Base-by-base conservation (phyloP, 2,113 vertebrate genomes). In the Heptranchias perlo region DNA sequence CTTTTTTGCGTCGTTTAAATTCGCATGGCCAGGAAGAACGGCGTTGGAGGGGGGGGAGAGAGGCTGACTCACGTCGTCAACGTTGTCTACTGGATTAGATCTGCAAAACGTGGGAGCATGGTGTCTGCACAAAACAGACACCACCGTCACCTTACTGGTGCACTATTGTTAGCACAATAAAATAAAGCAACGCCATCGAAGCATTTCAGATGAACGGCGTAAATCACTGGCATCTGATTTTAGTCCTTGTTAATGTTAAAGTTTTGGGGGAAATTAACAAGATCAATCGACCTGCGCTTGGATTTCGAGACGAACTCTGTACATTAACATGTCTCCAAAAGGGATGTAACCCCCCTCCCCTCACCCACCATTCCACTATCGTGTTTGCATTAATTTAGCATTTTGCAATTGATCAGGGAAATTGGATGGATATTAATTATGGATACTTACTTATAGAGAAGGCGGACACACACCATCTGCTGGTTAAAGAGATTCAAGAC, bases 381-480 rank as follows among this genome's bases (percentile, higher is more conserved):
- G n/a, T 4, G 28, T 4, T 5, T 25, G 31, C 65, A 69, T 16
- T 52, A 73, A 69, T 95, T 69, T 73, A 49, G 11, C 25, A 95
- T 67, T 95, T 95, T 95, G 44, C 64, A 95, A 67, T 69, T 35
- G 23, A 95, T 44, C 64, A 18, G 94, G 44, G 65, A 95, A 52
- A 47, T 52, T 31, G 65, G 65, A 47, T 95, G 64, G 94, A 39
- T 44, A 69, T 47, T 52, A 31, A 52, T 95, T 69, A 69, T 52
- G 52, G 65, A 13, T 67, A 52, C 44, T 69, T 49, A 11, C 39
- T 69, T 23, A 23, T 3, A 52, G 25, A 6, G 94, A 69, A 64
- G 94, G 94, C 65, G 49, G 65, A 73, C 94, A 28, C 64, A 52
- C 94, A 95, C 94, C 94, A 73, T 73, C 94, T 95, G 94, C 94